These are phyloP conservation scores for Gymnosoma rotundatum DNA, from an alignment of 2,888 invertebrate species.

Conservation along the genomic window DNA sequence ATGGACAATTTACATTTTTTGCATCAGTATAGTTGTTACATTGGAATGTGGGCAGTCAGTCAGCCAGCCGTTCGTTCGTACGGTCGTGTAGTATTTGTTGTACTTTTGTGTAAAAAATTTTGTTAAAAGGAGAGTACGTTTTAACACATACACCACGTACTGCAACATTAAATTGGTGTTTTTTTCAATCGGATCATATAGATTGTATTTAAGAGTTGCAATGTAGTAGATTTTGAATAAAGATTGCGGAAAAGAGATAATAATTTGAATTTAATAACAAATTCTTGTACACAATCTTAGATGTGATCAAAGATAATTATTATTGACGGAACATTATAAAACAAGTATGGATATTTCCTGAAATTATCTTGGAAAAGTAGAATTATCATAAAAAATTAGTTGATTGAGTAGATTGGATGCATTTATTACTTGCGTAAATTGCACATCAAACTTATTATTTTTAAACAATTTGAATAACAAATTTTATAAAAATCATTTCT, in stretches of 20 bases:
- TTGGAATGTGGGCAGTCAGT: slow-evolving; percentile 59
- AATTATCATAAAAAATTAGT: slow-evolving; percentile 9
- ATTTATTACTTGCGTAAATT: neutral
- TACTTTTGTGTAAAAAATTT: slow-evolving; percentile 15
- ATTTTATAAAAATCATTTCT: too few species aligned
- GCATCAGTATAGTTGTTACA: slow-evolving; percentile 64
- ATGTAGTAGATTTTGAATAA: slow-evolving; percentile 15
- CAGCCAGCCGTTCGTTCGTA: neutral
- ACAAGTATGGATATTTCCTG: neutral
- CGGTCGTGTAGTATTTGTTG: neutral
- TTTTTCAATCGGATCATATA: slow-evolving; percentile 1
- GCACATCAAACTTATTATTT: neutral
- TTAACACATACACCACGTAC: slow-evolving; percentile 4
- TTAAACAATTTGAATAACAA: too few species aligned
- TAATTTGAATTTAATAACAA: slow-evolving; percentile 64
- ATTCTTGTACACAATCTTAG: slow-evolving; percentile 46
- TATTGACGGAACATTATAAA: slow-evolving; percentile 8
- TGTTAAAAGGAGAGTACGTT: neutral
- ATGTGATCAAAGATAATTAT: slow-evolving; percentile 47
- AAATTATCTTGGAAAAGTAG: slow-evolving; percentile 10
- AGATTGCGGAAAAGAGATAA: slow-evolving; percentile 57
- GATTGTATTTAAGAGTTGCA: neutral
- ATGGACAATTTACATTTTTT: slow-evolving; percentile 68
- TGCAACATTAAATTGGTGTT: slow-evolving; percentile 4
- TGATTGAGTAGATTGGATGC: slow-evolving; percentile 14